Evolutionary conservation across 1,140 invertebrate genomes (phyloP).

Genomic region (Hormaphis cornu): DNA sequence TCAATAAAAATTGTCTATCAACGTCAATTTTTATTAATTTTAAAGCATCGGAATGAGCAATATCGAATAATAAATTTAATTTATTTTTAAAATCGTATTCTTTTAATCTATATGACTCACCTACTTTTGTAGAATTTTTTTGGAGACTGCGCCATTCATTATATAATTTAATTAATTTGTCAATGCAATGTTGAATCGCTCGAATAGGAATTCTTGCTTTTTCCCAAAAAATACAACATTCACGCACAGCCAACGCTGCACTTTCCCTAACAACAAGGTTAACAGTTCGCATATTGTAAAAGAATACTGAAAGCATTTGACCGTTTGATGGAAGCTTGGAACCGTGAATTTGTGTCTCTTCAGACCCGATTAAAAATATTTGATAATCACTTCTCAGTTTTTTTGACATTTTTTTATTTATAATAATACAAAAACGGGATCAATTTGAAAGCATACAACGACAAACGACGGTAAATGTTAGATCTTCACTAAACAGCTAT

Average conservation of each 20-base stretch:
- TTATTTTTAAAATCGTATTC: constrained; percentile 33
- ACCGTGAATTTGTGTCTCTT: background rate
- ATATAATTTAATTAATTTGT: background rate
- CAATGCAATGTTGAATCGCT: background rate
- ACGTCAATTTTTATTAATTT: constrained; percentile 33
- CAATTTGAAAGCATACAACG: no score
- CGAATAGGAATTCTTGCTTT: background rate
- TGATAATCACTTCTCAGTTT: background rate
- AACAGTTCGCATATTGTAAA: background rate
- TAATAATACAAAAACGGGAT: no score
- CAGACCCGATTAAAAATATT: background rate
- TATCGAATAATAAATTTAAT: constrained; percentile 38
- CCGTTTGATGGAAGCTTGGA: constrained; percentile 4
- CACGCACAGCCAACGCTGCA: background rate
- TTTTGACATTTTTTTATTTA: background rate
- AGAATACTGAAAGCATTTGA: background rate
- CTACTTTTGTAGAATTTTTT: constrained; percentile 25
- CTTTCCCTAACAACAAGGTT: background rate
- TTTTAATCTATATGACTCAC: constrained; percentile 31
- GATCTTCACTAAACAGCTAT: no score
- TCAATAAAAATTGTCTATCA: constrained; percentile 34
- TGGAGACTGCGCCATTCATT: constrained; percentile 27
- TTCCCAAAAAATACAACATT: constrained; percentile 11
- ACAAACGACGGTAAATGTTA: no score
- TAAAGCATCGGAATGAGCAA: constrained; percentile 37